Conservation (phyloP, 2,888 invertebrate species). For the Tetragnatha montana region DNA sequence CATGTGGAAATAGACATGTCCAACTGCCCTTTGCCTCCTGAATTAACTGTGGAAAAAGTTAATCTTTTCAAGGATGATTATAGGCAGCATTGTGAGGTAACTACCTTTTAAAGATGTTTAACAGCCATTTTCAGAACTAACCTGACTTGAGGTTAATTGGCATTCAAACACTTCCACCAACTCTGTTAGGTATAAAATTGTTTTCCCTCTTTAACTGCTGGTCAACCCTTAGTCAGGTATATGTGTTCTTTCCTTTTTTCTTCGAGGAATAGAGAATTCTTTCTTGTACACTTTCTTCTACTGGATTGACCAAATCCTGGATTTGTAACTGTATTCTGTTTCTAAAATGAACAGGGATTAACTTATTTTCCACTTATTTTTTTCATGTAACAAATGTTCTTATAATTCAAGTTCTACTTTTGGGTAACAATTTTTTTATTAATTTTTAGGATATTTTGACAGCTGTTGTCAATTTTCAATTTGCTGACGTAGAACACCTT, state of each 20-base stretch:
- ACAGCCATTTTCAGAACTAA: neutral
- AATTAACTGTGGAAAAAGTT: conserved; percentile 86
- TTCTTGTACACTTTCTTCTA: too few species aligned
- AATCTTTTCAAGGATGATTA: conserved; percentile 87
- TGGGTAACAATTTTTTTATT: neutral
- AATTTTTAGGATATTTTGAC: conserved; percentile 66
- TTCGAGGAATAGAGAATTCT: too few species aligned
- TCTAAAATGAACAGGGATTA: too few species aligned
- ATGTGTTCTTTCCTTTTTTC: too few species aligned
- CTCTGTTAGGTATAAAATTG: neutral
- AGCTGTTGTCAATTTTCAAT: conserved; percentile 75
- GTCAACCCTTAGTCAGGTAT: neutral
- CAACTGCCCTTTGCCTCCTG: conserved; percentile 81
- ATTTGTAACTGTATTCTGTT: too few species aligned
- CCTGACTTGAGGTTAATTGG: neutral
- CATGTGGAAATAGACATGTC: conserved; percentile 85
- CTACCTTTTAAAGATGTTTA: conserved; percentile 13
- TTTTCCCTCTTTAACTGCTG: neutral
- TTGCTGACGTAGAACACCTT: conserved; percentile 77
- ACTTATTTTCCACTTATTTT: too few species aligned
- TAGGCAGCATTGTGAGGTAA: conserved; percentile 89
- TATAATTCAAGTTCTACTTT: neutral
- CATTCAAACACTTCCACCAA: neutral
- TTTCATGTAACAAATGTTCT: too few species aligned
- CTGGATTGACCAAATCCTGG: too few species aligned